Conservation (phyloP, 1,140 invertebrate genomes). For the Aphidius gifuensis region DNA sequence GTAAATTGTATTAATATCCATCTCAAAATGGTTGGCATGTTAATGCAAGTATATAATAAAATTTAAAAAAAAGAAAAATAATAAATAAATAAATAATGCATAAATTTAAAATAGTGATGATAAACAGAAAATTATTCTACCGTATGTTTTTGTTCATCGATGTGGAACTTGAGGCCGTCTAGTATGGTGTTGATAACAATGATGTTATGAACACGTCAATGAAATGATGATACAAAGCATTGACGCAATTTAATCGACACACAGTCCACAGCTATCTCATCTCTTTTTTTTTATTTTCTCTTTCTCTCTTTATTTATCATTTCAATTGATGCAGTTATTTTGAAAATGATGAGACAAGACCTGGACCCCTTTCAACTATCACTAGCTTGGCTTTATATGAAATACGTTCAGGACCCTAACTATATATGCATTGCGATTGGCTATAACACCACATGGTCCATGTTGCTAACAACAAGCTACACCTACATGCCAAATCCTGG, state of each 20-base stretch:
- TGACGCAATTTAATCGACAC: conserved; percentile 33
- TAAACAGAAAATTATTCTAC: no score
- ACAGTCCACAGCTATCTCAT: conserved; percentile 10
- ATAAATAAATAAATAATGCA: no score
- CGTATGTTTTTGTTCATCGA: conserved; percentile 4
- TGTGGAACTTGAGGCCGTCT: not conserved
- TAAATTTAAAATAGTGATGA: no score
- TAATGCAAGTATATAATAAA: no score
- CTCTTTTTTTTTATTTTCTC: conserved; percentile 23
- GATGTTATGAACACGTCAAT: conserved; percentile 26
- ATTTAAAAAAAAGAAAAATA: no score
- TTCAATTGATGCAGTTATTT: not conserved
- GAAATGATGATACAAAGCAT: conserved; percentile 21
- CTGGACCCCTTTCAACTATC: conserved; percentile 4
- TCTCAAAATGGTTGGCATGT: no score
- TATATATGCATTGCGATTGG: not conserved
- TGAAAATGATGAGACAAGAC: not conserved
- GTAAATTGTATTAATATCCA: no score
- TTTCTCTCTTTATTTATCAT: conserved; percentile 22
- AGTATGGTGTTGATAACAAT: conserved; percentile 24
- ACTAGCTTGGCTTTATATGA: not conserved
- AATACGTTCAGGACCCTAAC: conserved; percentile 24
- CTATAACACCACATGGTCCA: conserved; percentile 39
- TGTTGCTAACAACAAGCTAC: conserved; percentile 35
- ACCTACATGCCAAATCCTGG: conserved; percentile 23